Percentiles rank a stretch among this genome's conserved stretches.
Evolutionary conservation across 2,113 vertebrate species (phyloP).

Genomic region (Meleagris gallopavo): DNA sequence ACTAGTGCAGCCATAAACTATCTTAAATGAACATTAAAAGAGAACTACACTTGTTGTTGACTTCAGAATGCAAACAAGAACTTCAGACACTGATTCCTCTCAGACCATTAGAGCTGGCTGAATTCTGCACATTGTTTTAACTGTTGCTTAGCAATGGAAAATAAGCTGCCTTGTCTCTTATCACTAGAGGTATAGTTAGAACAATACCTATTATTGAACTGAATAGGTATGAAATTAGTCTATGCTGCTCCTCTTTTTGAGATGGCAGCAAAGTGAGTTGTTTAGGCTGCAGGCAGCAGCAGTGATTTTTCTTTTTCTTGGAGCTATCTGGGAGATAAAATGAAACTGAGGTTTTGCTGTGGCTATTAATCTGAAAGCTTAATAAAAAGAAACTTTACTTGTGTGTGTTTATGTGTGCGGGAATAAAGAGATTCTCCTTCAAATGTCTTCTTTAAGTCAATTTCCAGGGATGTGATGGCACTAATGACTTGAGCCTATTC

Average conservation of each 20-base stretch:
- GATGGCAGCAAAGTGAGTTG: constrained; percentile 60
- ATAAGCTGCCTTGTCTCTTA: constrained; percentile 70
- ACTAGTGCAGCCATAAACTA: constrained; percentile 64
- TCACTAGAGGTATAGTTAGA: constrained; percentile 67
- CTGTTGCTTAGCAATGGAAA: constrained; percentile 77
- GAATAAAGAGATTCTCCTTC: constrained; percentile 35
- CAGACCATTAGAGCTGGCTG: constrained; percentile 33
- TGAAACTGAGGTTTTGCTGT: constrained; percentile 32
- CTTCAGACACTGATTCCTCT: constrained; percentile 74
- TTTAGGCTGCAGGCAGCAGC: constrained; percentile 25
- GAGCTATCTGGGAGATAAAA: constrained; percentile 45
- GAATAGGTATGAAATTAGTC: constrained; percentile 79
- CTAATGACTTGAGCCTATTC: background rate
- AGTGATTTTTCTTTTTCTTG: constrained; percentile 23
- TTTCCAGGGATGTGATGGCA: constrained; percentile 1
- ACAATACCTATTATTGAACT: constrained; percentile 76
- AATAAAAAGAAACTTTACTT: background rate
- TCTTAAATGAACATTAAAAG: constrained; percentile 75
- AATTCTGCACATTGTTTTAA: constrained; percentile 43
- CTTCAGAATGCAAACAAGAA: constrained; percentile 78
- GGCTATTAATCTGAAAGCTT: constrained; percentile 26
- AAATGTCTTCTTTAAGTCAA: background rate
- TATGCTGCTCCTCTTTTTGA: constrained; percentile 74
- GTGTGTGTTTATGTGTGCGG: background rate
- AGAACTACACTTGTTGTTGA: constrained; percentile 73